Conservation (phyloP, 2,888 invertebrate species). For the Callyntrura sp. region DNA sequence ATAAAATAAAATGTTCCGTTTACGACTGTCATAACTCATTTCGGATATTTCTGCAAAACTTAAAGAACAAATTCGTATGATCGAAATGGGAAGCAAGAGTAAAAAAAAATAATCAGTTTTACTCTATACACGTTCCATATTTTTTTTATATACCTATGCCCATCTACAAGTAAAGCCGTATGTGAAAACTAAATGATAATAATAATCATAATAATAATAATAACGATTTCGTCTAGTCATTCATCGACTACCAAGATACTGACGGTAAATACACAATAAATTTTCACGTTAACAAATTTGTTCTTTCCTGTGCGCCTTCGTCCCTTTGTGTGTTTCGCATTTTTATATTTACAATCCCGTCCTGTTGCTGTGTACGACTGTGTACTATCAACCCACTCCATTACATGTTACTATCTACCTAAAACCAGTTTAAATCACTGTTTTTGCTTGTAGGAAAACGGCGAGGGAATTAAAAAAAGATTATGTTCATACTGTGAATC, state of each 20-base stretch:
- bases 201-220: constrained; percentile 43
- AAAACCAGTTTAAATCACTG: too few relatives aligned
- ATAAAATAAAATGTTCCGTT: constrained; percentile 77
- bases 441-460: too few relatives aligned
- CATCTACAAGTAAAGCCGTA: neutral
- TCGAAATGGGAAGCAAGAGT: constrained; percentile 7
- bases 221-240: constrained; percentile 23
- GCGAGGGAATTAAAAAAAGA: neutral
- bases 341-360: too few relatives aligned
- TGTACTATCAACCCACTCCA: too few relatives aligned
- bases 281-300: constrained; percentile 56
- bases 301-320: constrained; percentile 31
- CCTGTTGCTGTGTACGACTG: too few relatives aligned
- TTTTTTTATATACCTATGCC: too few relatives aligned
- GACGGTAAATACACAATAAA: constrained; percentile 54
- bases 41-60: constrained; percentile 50
- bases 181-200: neutral
- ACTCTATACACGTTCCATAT: neutral
- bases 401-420: too few relatives aligned
- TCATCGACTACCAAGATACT: constrained; percentile 29
- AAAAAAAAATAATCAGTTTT: constrained; percentile 45
- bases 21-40: constrained; percentile 74
- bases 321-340: constrained; percentile 11
- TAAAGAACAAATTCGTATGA: constrained; percentile 38
- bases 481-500: neutral